Conservation (phyloP, 2,113 vertebrate genomes). For the Cathartes aura region DNA sequence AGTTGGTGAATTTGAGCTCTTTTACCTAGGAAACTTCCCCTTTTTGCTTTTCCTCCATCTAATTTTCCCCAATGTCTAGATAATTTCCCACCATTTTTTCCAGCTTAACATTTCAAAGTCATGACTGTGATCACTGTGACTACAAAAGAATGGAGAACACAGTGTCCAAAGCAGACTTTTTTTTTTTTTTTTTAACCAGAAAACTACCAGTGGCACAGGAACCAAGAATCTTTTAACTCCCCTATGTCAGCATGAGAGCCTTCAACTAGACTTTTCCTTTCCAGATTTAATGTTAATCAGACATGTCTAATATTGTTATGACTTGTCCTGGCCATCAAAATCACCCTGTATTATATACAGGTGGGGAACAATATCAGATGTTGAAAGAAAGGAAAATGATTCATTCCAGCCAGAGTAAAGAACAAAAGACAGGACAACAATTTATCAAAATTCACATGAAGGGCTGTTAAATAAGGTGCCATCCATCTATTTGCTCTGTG, state of each 20-base stretch:
- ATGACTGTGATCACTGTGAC: neutral
- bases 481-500: neutral
- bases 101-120: neutral
- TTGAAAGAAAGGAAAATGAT: constrained; percentile 59
- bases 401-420: neutral
- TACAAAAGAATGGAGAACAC: neutral
- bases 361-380: constrained; percentile 17
- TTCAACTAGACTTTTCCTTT: neutral
- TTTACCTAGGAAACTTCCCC: neutral
- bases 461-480: neutral
- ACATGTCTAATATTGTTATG: neutral
- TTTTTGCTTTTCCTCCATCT: neutral
- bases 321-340: neutral
- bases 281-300: neutral
- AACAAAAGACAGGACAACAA: constrained; percentile 41
- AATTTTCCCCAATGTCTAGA: neutral
- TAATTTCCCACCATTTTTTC: neutral
- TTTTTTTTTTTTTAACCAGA: neutral
- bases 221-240: neutral
- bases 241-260: neutral
- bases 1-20: neutral
- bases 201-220: neutral
- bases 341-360: neutral
- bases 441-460: constrained; percentile 10
- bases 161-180: neutral